Evolutionary conservation across 2,797 vertebrate species (phyloP), one percentile per base, ranked within the genome.

Genomic region (Crossoptilon crossoptilon): DNA sequence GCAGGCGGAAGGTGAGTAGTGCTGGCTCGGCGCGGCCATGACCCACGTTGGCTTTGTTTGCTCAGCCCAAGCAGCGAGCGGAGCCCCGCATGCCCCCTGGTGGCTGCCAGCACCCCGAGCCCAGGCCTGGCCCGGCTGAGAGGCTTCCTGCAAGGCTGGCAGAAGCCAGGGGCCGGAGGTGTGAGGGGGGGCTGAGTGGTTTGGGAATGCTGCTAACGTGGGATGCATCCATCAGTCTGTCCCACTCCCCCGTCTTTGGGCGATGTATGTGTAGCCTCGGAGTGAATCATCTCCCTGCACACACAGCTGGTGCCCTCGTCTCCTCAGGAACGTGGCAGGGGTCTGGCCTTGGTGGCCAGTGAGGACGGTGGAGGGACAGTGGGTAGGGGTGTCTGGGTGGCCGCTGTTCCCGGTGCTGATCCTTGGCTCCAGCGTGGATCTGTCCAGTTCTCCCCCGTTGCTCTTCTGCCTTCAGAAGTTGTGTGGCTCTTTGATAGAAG

Each of bases 1-100:
- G 7, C 97, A 97, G 17, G 96, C 84, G 10, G 98, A 97, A 98
- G 99, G 99, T 99, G 95, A 98, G 97, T 6, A 98, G 97, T 6
- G 37, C 76, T 31, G n/a, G 89, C 79, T 33, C 74, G 49, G 66
- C n/a, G 46, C 64, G 89, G 84, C 84, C n/a, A 49, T 81, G 87
- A 41, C 77, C 94, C 91, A 78, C 93, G 80, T 90, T 95, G 91
- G 89, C 93, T 92, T 92, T 87, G 88, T 88, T 93, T 46, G 39
- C 60, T 53, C 43, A 21, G 87, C 81, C 79, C 83, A 29, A 46
- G 60, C 77, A 41, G 84, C 75, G 69, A 72, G 73, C 37, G 27
- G 72, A 90, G 62, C 39, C 39, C 62, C 39, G 39, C 27, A 7
- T 66, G 91, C 84, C 94, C 91, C 82, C 94, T 95, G 76, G 92